Evolutionary conservation across 2,113 vertebrate genomes (phyloP).

Genomic region (Boulengeromyrus knoepffleri): DNA sequence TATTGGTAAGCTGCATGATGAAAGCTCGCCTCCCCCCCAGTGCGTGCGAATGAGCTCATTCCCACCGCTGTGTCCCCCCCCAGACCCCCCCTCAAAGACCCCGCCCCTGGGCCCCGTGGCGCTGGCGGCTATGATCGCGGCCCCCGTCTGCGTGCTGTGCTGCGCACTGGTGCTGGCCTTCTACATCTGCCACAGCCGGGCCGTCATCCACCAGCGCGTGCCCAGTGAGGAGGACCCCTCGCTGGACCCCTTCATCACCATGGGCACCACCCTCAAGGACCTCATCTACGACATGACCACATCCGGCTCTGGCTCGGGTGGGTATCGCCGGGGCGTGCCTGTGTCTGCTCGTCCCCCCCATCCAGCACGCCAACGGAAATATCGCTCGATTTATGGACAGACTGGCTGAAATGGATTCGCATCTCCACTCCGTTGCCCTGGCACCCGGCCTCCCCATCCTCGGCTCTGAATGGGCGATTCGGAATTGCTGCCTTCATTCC

Average conservation of each 20-base stretch:
- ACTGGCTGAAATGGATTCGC: background rate
- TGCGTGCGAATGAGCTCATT: background rate
- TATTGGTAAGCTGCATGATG: background rate
- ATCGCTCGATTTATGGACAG: background rate
- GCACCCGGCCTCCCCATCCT: background rate
- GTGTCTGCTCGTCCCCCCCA: background rate
- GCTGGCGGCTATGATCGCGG: slow-evolving; percentile 85
- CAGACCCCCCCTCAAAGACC: slow-evolving; percentile 45
- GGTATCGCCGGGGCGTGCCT: background rate
- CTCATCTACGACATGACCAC: slow-evolving; percentile 98
- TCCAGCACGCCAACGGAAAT: background rate
- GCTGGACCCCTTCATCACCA: slow-evolving; percentile 88
- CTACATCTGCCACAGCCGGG: slow-evolving; percentile 87
- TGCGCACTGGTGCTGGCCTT: slow-evolving; percentile 84
- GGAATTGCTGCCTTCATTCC: background rate
- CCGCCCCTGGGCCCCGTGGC: slow-evolving; percentile 81
- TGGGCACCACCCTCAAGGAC: slow-evolving; percentile 92
- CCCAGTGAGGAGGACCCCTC: slow-evolving; percentile 92
- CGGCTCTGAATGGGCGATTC: background rate
- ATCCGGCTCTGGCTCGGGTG: slow-evolving; percentile 92
- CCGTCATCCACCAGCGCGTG: slow-evolving; percentile 84
- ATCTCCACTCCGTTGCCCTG: background rate
- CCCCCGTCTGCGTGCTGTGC: slow-evolving; percentile 88
- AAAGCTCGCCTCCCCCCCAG: background rate
- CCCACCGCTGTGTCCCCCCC: background rate